Conservation (phyloP, 2,888 invertebrate species). For the Chymomyza caudatula region DNA sequence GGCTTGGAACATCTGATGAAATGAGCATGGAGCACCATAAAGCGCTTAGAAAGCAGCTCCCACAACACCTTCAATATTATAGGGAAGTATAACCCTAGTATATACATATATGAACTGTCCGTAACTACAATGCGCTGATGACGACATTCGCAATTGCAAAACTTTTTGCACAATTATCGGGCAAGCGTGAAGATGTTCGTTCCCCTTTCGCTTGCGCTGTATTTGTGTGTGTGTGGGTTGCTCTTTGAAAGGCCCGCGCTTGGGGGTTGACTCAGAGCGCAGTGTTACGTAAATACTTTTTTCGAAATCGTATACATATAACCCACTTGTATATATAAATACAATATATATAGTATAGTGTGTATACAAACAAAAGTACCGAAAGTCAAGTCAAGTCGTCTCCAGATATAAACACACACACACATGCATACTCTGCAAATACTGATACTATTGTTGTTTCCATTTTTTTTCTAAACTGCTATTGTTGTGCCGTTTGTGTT, state of each 20-base stretch:
- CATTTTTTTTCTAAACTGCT: not conserved
- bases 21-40: not conserved
- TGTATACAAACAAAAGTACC: slow-evolving; percentile 9
- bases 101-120: not conserved
- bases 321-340: slow-evolving; percentile 17
- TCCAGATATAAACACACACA: slow-evolving; percentile 7
- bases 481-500: not conserved
- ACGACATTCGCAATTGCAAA: not conserved
- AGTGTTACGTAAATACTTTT: slow-evolving; percentile 55
- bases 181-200: not conserved
- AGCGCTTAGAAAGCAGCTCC: not conserved
- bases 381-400: not conserved
- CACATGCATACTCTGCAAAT: slow-evolving; percentile 33
- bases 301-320: slow-evolving; percentile 45
- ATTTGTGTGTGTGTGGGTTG: not conserved
- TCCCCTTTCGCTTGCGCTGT: not conserved
- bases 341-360: not conserved
- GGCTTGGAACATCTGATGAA: not conserved
- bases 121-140: not conserved
- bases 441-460: slow-evolving; percentile 14
- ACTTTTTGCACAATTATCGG: not conserved
- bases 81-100: not conserved
- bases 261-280: slow-evolving; percentile 3
- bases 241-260: not conserved
- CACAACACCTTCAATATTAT: not conserved